These are phyloP conservation scores for Pluvianellus socialis DNA, from an alignment of 2,113 vertebrate species.

Conservation along the genomic window DNA sequence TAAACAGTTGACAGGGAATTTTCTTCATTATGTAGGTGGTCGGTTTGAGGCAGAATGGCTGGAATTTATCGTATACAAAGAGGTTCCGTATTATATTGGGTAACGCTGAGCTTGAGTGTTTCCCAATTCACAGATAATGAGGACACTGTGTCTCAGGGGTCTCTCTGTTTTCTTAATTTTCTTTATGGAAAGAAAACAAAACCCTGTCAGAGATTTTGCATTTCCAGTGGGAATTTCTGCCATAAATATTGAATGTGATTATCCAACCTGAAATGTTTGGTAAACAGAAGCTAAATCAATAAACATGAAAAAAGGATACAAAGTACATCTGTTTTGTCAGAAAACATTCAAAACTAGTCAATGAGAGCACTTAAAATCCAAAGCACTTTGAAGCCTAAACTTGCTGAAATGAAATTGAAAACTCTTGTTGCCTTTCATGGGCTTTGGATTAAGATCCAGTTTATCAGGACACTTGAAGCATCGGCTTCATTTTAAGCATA, in stretches of 20 bases:
- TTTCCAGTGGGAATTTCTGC: conserved; percentile 47
- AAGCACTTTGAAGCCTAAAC: neutral
- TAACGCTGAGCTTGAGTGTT: neutral
- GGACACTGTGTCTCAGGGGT: neutral
- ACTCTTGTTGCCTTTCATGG: neutral
- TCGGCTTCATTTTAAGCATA: neutral
- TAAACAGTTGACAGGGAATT: neutral
- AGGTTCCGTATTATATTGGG: neutral
- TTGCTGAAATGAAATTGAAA: neutral
- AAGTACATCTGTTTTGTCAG: neutral
- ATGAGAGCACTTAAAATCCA: neutral
- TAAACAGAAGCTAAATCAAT: conserved; percentile 32
- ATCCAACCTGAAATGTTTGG: conserved; percentile 47
- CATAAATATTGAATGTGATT: conserved; percentile 23
- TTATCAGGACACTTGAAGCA: neutral
- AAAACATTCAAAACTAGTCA: neutral
- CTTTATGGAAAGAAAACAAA: conserved; percentile 5
- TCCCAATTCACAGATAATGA: neutral
- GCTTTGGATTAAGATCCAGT: neutral
- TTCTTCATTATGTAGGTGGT: neutral
- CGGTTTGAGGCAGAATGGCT: neutral
- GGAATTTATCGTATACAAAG: neutral
- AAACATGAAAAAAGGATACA: neutral
- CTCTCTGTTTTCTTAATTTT: neutral
- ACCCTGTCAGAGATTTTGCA: neutral